Evolutionary conservation across 2,113 vertebrate genomes (phyloP).

Genomic region (Paramormyrops kingsleyae): DNA sequence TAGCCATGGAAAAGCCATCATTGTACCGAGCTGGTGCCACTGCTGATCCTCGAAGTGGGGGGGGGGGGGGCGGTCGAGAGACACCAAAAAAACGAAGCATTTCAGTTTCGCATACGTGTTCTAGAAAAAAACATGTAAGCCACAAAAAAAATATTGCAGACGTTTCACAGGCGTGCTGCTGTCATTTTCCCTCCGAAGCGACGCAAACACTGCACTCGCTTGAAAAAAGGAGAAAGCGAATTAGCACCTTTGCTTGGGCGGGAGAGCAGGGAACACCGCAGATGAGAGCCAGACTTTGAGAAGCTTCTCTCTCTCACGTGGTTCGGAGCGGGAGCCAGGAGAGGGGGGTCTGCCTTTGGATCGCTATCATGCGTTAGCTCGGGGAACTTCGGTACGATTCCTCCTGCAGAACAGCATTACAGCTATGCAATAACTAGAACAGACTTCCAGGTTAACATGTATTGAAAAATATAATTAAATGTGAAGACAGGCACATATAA

Average conservation of each 20-base stretch:
- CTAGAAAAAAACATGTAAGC: neutral
- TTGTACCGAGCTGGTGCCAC: slow-evolving; percentile 64
- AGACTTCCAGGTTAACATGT: neutral
- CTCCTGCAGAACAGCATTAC: slow-evolving; percentile 40
- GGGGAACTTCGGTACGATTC: slow-evolving; percentile 31
- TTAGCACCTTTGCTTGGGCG: slow-evolving; percentile 31
- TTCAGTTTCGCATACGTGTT: neutral
- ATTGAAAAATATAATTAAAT: neutral
- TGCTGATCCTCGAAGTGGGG: slow-evolving; percentile 51
- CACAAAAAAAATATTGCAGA: neutral
- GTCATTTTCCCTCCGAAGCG: slow-evolving; percentile 14
- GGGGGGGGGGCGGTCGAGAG: slow-evolving; percentile 20
- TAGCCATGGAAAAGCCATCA: slow-evolving; percentile 53
- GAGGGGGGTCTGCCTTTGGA: slow-evolving; percentile 51
- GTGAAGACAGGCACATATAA: slow-evolving; percentile 2
- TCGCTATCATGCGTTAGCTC: slow-evolving; percentile 50
- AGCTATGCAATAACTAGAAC: neutral
- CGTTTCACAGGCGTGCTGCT: neutral
- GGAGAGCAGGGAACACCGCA: slow-evolving; percentile 33
- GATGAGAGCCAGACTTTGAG: slow-evolving; percentile 53
- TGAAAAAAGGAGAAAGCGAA: slow-evolving; percentile 17
- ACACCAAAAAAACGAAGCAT: slow-evolving; percentile 12
- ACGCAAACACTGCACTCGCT: slow-evolving; percentile 37
- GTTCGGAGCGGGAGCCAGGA: slow-evolving; percentile 24
- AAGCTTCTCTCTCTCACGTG: slow-evolving; percentile 48